phyloP scores from a whole-genome alignment of 2,888 invertebrate species.

The Sialis lutaria region DNA sequence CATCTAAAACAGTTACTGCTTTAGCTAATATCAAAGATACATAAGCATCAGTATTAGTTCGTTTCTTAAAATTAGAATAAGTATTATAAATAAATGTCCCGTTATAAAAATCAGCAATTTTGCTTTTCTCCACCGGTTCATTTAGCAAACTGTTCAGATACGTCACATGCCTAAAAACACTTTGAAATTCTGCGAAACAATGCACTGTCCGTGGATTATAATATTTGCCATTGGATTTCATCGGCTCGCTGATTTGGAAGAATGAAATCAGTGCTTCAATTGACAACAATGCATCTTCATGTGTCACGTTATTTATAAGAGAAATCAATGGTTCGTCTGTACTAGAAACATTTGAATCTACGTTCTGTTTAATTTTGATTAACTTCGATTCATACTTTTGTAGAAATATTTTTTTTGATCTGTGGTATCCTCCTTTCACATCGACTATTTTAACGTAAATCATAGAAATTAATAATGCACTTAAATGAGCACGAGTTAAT shows the following conservation, averaged over 20 bases:
- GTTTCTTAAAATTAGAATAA: constrained; percentile 38
- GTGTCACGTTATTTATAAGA: constrained; percentile 31
- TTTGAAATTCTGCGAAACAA: constrained; percentile 47
- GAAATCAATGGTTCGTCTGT: constrained; percentile 18
- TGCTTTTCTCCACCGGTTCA: constrained; percentile 34
- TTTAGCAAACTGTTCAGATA: constrained; percentile 47
- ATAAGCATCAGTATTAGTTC: constrained; percentile 33
- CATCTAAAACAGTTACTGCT: no score
- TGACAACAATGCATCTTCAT: constrained; percentile 38
- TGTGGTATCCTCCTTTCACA: constrained; percentile 33
- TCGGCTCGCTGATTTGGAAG: constrained; percentile 37
- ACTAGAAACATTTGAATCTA: constrained; percentile 11
- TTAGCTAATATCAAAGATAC: constrained; percentile 15
- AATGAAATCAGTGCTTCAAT: constrained; percentile 37
- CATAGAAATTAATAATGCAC: constrained; percentile 37
- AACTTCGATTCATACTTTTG: constrained; percentile 27
- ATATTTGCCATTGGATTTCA: constrained; percentile 32
- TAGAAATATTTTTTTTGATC: constrained; percentile 30
- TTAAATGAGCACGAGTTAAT: constrained; percentile 28
- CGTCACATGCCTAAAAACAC: constrained; percentile 36
- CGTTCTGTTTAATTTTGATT: constrained; percentile 16
- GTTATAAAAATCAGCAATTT: constrained; percentile 46
- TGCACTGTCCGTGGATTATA: constrained; percentile 41
- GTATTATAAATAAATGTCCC: constrained; percentile 65
- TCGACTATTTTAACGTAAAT: constrained; percentile 39